Evolutionary conservation across 2,113 vertebrate species (phyloP), one percentile per base, ranked within the genome.

Genomic region (Phalacrocorax carbo): DNA sequence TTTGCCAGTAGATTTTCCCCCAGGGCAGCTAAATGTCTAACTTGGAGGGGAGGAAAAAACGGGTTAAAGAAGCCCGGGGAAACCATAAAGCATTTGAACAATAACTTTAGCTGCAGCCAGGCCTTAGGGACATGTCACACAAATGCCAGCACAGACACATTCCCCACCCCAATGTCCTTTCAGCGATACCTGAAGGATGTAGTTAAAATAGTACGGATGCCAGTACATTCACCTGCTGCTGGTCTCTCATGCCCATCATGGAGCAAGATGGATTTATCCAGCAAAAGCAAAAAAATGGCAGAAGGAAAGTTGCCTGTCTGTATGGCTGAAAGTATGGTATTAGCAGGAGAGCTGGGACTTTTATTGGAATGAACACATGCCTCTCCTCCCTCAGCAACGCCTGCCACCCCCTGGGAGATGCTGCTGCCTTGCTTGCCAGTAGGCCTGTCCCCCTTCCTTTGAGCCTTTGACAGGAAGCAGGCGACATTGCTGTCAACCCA

Each of bases 1-100:
- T 78, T 89, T 93, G 93, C 86, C 77, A 70, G 60, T n/a, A 66
- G 25, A 49, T 75, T 78, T 86, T 58, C 55, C 72, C 72, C 46
- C 15, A 75, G 46, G 73, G 69, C 60, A 87, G 81, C n/a, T 89
- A 42, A 20, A 87, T 93, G 62, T 94, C 64, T 84, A 54, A 84
- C 54, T 78, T 73, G 76, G 60, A 87, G 48, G 11, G 16, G 15
- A 65, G 38, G 38, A 91, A 91, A 51, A 13, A 46, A 64, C 14
- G 20, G 21, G 20, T 69, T 80, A 79, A 76, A 38, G 15, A 49
- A 88, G 69, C 19, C 34, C 80, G 40, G 42, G 48, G 42, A 84
- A 93, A 78, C n/a, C 55, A n/a, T 38, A 34, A 93, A 62, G 51
- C 11, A 18, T 32, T 57, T 61, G 54, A 66, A n/a, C n/a, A 81